A percentile compares a stretch with the other conserved stretches of the same genome.
phyloP scores from a whole-genome alignment of 2,113 vertebrate genomes.

The Microtus ochrogaster region DNA sequence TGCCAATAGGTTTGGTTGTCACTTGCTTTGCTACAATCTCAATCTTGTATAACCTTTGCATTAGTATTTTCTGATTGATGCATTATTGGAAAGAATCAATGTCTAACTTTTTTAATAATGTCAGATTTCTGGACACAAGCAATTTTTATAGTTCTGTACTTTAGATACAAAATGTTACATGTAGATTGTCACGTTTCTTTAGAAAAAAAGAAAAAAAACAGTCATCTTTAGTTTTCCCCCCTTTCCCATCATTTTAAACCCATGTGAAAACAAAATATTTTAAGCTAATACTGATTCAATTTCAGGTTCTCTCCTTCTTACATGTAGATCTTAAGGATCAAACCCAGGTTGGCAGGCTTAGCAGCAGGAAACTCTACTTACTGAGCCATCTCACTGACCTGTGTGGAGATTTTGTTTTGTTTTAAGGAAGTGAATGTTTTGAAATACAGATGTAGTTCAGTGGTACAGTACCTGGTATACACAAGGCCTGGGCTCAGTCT shows the following conservation, averaged over 20 bases:
- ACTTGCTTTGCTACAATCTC: background rate
- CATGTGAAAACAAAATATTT: constrained; percentile 3
- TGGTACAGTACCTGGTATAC: background rate
- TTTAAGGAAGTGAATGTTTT: background rate
- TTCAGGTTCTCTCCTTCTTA: background rate
- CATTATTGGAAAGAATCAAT: background rate
- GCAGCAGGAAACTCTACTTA: background rate
- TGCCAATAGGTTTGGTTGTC: background rate
- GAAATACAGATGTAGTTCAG: background rate
- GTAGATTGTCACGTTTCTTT: constrained; percentile 35
- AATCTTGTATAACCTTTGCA: background rate
- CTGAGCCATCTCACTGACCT: background rate
- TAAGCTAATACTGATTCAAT: background rate
- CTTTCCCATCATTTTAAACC: constrained; percentile 43
- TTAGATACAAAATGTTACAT: constrained; percentile 15
- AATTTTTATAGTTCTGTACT: background rate
- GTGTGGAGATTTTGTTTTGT: background rate
- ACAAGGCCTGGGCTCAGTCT: background rate
- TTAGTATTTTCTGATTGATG: background rate
- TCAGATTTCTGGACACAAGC: background rate
- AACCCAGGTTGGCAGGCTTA: background rate
- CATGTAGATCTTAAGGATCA: background rate
- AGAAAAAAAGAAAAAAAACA: background rate
- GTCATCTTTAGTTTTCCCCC: background rate
- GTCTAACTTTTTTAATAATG: background rate